These are phyloP conservation scores for Grammomys surdaster DNA, from an alignment of 2,113 vertebrate genomes.

Conservation along the genomic window DNA sequence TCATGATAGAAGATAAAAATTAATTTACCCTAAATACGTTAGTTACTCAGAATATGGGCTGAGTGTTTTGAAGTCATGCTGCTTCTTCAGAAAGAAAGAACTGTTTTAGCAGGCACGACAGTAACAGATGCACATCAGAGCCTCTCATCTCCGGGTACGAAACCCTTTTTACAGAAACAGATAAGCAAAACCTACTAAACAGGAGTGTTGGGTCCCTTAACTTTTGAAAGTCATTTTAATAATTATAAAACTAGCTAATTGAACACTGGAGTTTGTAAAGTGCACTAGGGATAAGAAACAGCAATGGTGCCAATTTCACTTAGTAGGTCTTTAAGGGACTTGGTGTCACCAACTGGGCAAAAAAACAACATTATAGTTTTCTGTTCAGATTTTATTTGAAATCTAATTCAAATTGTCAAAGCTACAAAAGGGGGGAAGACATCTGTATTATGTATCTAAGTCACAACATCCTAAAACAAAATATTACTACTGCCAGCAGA, in stretches of 20 bases:
- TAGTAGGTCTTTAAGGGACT: conserved; percentile 69
- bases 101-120: conserved; percentile 36
- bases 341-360: conserved; percentile 82
- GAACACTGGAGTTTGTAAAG: conserved; percentile 67
- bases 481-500: conserved; percentile 91
- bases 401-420: conserved; percentile 92
- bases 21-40: conserved; percentile 51
- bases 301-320: conserved; percentile 77
- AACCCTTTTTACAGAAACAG: background rate
- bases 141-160: conserved; percentile 38
- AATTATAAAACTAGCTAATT: conserved; percentile 63
- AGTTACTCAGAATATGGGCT: conserved; percentile 51
- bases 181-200: background rate
- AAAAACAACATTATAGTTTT: conserved; percentile 88
- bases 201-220: conserved; percentile 55
- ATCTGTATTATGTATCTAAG: conserved; percentile 88
- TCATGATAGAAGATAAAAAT: conserved; percentile 64
- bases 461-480: conserved; percentile 92
- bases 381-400: conserved; percentile 93
- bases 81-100: conserved; percentile 67
- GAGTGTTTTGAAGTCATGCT: conserved; percentile 52
- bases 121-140: conserved; percentile 51
- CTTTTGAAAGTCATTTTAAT: conserved; percentile 41
- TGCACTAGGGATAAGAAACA: conserved; percentile 79
- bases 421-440: conserved; percentile 90